phyloP scores from a whole-genome alignment of 1,140 invertebrate species.

The Eriocheir sinensis region DNA sequence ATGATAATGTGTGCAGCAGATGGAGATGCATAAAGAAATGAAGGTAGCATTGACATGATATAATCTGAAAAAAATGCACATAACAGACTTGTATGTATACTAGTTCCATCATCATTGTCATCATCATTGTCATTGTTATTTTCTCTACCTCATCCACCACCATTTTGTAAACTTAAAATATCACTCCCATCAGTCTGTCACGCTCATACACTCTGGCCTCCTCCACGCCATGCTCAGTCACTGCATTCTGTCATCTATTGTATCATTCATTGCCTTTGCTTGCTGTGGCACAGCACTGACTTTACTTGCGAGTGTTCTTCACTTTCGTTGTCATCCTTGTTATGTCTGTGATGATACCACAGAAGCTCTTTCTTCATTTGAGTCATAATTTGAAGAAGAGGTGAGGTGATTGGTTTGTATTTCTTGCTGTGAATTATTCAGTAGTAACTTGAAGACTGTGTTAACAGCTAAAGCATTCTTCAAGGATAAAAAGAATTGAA shows the following conservation, averaged over 20 bases:
- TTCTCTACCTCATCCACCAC: not conserved
- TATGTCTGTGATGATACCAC: not conserved
- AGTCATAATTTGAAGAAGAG: not conserved
- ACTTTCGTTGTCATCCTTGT: not conserved
- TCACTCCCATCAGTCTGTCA: too few species aligned
- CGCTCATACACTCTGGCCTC: too few species aligned
- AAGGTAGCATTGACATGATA: not conserved
- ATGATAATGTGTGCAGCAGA: not conserved
- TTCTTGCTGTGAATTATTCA: not conserved
- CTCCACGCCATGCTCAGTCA: too few species aligned
- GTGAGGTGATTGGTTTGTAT: not conserved
- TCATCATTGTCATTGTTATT: not conserved
- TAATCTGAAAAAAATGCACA: not conserved
- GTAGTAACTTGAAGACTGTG: not conserved
- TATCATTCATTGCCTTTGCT: not conserved
- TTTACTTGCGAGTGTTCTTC: not conserved
- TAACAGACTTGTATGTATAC: not conserved
- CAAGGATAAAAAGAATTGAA: not conserved
- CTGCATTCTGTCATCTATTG: not conserved
- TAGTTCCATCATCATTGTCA: conserved; percentile 10
- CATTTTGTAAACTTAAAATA: too few species aligned
- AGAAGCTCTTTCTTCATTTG: not conserved
- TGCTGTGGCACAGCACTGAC: not conserved
- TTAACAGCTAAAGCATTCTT: not conserved
- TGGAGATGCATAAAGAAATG: not conserved